phyloP scores from a whole-genome alignment of 2,797 vertebrate species.

The Danionella dracula region DNA sequence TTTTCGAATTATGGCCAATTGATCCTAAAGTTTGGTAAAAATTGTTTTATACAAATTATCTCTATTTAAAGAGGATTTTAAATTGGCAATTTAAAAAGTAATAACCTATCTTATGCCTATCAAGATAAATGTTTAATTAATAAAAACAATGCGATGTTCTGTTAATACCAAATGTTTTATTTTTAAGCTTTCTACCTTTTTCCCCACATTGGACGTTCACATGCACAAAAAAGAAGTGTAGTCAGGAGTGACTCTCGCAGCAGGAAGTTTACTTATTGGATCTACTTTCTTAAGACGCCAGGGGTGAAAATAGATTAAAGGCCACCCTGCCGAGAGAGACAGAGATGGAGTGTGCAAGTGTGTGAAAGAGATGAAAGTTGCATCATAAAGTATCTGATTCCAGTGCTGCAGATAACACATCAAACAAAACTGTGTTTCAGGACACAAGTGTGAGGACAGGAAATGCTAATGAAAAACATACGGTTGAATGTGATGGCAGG shows the following conservation, averaged over 20 bases:
- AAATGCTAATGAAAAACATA: constrained; percentile 24
- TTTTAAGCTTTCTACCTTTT: too few species aligned
- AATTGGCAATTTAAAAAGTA: too few species aligned
- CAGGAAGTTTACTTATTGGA: constrained; percentile 42
- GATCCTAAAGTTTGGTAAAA: too few species aligned
- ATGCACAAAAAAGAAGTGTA: neutral
- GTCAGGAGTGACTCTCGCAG: constrained; percentile 24
- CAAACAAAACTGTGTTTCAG: neutral
- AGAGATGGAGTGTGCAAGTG: neutral
- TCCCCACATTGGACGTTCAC: neutral
- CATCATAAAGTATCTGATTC: constrained; percentile 5
- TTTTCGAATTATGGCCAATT: too few species aligned
- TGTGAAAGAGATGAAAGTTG: neutral
- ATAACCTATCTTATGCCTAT: too few species aligned
- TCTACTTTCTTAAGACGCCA: constrained; percentile 43
- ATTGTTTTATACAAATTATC: too few species aligned
- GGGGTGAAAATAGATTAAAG: constrained; percentile 49
- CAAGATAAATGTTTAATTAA: too few species aligned
- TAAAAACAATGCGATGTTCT: too few species aligned
- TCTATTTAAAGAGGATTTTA: too few species aligned
- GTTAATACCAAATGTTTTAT: too few species aligned
- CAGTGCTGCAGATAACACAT: neutral
- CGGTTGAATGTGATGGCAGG: constrained; percentile 42
- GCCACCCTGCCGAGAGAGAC: constrained; percentile 36
- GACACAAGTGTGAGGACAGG: neutral